Percentiles rank a stretch among this genome's conserved stretches.
Evolutionary conservation across 1,140 invertebrate genomes (phyloP).

Genomic region (Danaus plexippus): DNA sequence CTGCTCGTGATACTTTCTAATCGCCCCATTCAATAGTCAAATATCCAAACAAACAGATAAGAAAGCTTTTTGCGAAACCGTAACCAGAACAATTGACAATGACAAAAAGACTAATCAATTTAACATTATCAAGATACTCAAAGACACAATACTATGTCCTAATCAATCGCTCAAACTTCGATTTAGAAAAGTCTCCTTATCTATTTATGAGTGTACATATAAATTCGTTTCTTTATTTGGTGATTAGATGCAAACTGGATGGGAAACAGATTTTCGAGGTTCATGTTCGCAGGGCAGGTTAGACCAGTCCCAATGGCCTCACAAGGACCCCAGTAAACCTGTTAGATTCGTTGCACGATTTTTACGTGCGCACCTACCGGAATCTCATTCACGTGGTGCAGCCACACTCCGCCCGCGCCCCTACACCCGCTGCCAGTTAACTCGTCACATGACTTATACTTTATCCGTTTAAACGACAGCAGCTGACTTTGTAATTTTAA

Average conservation of each 20-base stretch:
- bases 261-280: constrained; percentile 67
- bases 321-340: constrained; percentile 70
- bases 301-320: constrained; percentile 70
- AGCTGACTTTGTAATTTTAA: constrained; percentile 48
- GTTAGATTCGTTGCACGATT: constrained; percentile 72
- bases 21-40: constrained; percentile 53
- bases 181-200: not conserved
- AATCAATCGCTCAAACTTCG: no score
- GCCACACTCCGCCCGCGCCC: constrained; percentile 40
- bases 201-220: constrained; percentile 10
- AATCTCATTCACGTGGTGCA: constrained; percentile 69
- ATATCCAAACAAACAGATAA: constrained; percentile 50
- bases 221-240: not conserved
- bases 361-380: constrained; percentile 71
- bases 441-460: constrained; percentile 68
- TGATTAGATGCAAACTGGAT: constrained; percentile 47
- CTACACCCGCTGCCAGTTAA: constrained; percentile 53
- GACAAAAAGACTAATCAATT: constrained; percentile 49
- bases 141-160: constrained; percentile 18
- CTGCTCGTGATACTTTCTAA: constrained; percentile 66
- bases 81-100: constrained; percentile 51
- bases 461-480: constrained; percentile 62
- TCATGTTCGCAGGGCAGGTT: constrained; percentile 67
- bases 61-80: constrained; percentile 55
- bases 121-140: constrained; percentile 48